These are phyloP conservation scores for Gouania willdenowi DNA, from an alignment of 2,797 vertebrate genomes.

Conservation along the genomic window DNA sequence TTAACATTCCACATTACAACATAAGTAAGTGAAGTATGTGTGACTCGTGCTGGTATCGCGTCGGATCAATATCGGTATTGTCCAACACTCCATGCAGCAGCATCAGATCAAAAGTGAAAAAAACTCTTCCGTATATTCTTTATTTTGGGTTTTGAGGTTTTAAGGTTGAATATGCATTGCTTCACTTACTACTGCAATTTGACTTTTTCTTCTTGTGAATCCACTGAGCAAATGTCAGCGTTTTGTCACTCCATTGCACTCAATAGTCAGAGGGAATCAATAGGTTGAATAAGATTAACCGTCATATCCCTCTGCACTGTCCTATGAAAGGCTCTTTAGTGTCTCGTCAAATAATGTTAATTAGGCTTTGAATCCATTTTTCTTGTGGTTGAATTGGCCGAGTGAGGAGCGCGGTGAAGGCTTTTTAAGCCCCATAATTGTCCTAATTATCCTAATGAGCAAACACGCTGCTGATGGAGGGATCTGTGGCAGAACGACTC, in stretches of 20 bases:
- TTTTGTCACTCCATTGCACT: constrained; percentile 48
- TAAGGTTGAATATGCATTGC: too few species aligned
- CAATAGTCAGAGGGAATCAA: constrained; percentile 63
- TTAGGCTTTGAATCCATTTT: constrained; percentile 67
- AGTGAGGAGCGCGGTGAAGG: constrained; percentile 26
- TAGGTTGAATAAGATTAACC: constrained; percentile 59
- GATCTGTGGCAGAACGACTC: constrained; percentile 20
- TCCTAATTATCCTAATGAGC: constrained; percentile 58
- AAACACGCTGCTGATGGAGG: constrained; percentile 30
- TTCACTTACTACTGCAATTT: too few species aligned
- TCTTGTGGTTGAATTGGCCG: constrained; percentile 39
- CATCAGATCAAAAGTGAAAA: too few species aligned
- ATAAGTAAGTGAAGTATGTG: too few species aligned
- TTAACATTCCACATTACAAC: too few species aligned
- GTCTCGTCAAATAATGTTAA: constrained; percentile 59
- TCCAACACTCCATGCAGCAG: too few species aligned
- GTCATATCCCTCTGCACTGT: constrained; percentile 58
- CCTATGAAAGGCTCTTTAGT: constrained; percentile 63
- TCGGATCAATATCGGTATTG: too few species aligned
- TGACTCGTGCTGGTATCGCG: too few species aligned
- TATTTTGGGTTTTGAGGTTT: too few species aligned
- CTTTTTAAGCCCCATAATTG: constrained; percentile 50
- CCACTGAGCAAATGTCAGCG: constrained; percentile 15
- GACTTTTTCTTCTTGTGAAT: too few species aligned
- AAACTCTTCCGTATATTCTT: too few species aligned